phyloP scores from a whole-genome alignment of 2,888 invertebrate species.

The Chouioia cunea region DNA sequence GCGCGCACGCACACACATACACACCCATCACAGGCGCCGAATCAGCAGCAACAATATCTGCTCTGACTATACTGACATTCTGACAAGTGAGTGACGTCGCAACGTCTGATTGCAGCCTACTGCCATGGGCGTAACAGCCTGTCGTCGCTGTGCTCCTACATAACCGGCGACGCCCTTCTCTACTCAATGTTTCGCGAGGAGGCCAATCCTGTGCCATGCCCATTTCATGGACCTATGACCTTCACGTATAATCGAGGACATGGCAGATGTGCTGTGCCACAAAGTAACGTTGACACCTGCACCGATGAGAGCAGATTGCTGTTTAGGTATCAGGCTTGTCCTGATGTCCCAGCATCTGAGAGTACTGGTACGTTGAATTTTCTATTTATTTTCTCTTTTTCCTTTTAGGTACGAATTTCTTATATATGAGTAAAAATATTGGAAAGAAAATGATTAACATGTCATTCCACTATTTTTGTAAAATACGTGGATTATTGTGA shows the following conservation, averaged over 20 bases:
- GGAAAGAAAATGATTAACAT: too few relatives aligned
- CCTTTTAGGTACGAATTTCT: too few relatives aligned
- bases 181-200: slow-evolving; percentile 92
- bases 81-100: too few relatives aligned
- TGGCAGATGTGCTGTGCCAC: slow-evolving; percentile 89
- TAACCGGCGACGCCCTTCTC: slow-evolving; percentile 89
- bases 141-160: slow-evolving; percentile 85
- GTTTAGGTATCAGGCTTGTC: slow-evolving; percentile 94
- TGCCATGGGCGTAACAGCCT: slow-evolving; percentile 82
- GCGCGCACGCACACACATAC: too few relatives aligned
- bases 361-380: slow-evolving; percentile 78
- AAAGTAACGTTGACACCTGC: slow-evolving; percentile 93
- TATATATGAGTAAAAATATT: too few relatives aligned
- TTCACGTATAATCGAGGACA: slow-evolving; percentile 94
- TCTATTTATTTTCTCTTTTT: background rate
- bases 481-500: too few relatives aligned
- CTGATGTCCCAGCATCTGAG: slow-evolving; percentile 90
- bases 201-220: slow-evolving; percentile 90
- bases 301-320: slow-evolving; percentile 91
- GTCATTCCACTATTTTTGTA: too few relatives aligned
- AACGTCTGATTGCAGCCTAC: slow-evolving; percentile 72
- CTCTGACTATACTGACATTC: too few relatives aligned
- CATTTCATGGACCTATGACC: slow-evolving; percentile 88
- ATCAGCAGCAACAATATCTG: too few relatives aligned
- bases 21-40: too few relatives aligned